A percentile compares a stretch with the other conserved stretches of the same genome.
Evolutionary conservation across 1,140 invertebrate genomes (phyloP).

Genomic region (Microplitis mediator): DNA sequence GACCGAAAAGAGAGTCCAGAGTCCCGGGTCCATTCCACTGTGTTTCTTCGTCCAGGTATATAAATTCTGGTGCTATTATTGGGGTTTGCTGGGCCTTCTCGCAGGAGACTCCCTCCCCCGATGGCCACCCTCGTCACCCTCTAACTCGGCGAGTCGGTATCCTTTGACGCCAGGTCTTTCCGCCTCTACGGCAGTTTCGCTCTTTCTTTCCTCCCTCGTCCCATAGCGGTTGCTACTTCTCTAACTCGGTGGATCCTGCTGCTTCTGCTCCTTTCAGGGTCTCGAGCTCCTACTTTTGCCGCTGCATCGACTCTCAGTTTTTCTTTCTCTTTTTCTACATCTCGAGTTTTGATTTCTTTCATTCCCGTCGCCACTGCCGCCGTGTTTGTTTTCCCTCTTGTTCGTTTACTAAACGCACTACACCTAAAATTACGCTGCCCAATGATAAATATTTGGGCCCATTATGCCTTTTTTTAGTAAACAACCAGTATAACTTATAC

Average conservation of each 20-base stretch:
- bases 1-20: constrained; percentile 14
- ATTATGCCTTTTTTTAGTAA: constrained; percentile 44
- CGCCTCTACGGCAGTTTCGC: constrained; percentile 24
- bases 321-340: constrained; percentile 12
- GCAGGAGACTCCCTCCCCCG: constrained; percentile 34
- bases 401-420: constrained; percentile 57
- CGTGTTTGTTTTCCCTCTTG: constrained; percentile 60
- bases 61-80: constrained; percentile 64
- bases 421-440: constrained; percentile 57
- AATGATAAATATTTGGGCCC: constrained; percentile 63
- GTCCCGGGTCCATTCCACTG: constrained; percentile 48
- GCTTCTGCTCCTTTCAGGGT: constrained; percentile 19
- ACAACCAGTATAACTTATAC: background rate
- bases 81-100: constrained; percentile 56
- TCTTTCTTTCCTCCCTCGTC: constrained; percentile 21
- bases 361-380: constrained; percentile 26
- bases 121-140: constrained; percentile 25
- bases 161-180: constrained; percentile 31
- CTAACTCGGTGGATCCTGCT: background rate
- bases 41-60: constrained; percentile 58
- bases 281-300: constrained; percentile 20
- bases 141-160: constrained; percentile 31
- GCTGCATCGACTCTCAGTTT: constrained; percentile 9
- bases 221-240: constrained; percentile 4
- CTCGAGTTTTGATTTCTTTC: background rate